These are phyloP conservation scores for Terebella lapidaria DNA, from an alignment of 2,888 invertebrate species.

Conservation along the genomic window DNA sequence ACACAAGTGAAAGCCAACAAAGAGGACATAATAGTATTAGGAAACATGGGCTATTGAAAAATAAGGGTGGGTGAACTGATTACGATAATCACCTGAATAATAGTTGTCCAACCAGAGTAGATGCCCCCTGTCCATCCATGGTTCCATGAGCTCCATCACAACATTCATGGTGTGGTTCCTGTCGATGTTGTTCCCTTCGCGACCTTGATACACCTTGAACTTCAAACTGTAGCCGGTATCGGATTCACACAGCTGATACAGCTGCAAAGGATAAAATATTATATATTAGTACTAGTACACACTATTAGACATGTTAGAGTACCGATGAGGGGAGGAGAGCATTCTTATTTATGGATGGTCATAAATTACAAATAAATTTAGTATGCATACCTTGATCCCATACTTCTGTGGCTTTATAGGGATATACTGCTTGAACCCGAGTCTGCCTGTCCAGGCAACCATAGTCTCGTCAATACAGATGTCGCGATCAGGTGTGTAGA, in stretches of 20 bases:
- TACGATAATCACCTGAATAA: too few relatives aligned
- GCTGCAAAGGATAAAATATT: too few relatives aligned
- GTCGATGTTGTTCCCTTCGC: background rate
- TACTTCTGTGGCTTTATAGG: background rate
- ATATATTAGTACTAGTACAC: too few relatives aligned
- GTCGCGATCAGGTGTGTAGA: background rate
- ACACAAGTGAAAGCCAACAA: too few relatives aligned
- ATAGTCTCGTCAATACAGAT: constrained; percentile 1
- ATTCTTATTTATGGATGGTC: too few relatives aligned
- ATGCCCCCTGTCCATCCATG: background rate
- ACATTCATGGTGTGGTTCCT: background rate
- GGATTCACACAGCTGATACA: background rate
- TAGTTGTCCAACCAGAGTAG: background rate
- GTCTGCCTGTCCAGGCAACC: background rate
- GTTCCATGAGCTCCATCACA: background rate
- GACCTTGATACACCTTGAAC: background rate
- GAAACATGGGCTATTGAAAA: too few relatives aligned
- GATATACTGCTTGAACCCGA: constrained; percentile 4
- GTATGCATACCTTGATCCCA: too few relatives aligned
- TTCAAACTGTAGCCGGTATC: background rate
- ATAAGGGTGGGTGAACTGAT: too few relatives aligned
- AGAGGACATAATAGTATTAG: too few relatives aligned
- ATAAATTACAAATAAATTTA: too few relatives aligned
- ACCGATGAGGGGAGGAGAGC: too few relatives aligned
- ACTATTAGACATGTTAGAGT: too few relatives aligned